phyloP scores from a whole-genome alignment of 2,888 invertebrate genomes.

The Epinotia brunnichana region DNA sequence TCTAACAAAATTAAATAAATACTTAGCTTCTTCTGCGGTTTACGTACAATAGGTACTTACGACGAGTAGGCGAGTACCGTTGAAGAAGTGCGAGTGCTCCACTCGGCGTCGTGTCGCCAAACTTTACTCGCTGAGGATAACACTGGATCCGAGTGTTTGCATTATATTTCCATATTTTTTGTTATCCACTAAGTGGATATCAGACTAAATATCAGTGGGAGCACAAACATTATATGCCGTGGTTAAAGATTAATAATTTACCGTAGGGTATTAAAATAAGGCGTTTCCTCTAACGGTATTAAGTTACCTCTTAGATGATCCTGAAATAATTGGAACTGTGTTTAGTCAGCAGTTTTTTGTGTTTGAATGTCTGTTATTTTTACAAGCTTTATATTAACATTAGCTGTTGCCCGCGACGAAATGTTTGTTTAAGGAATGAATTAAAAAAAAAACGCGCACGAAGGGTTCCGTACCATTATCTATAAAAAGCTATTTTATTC shows the following conservation, averaged over 20 bases:
- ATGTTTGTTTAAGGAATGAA: too few species aligned
- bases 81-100: constrained; percentile 47
- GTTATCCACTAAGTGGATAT: constrained; percentile 51
- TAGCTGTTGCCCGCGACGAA: too few species aligned
- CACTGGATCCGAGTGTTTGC: constrained; percentile 58
- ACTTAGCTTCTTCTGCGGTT: constrained; percentile 40
- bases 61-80: constrained; percentile 58
- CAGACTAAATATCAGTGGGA: constrained; percentile 53
- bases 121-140: constrained; percentile 60
- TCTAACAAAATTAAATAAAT: constrained; percentile 42
- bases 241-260: constrained; percentile 49
- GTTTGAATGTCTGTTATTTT: too few species aligned
- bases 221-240: constrained; percentile 50
- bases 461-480: too few species aligned
- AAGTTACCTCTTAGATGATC: background rate
- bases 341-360: too few species aligned
- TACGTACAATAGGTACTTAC: constrained; percentile 41
- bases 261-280: constrained; percentile 23
- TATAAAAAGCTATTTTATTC: too few species aligned
- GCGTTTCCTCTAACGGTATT: constrained; percentile 33
- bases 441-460: too few species aligned
- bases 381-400: too few species aligned
- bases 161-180: constrained; percentile 68
- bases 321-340: background rate
- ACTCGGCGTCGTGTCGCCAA: constrained; percentile 51